A percentile compares a stretch with the other conserved stretches of the same genome.
phyloP scores from a whole-genome alignment of 2,888 invertebrate genomes.

The Eudasyphora cyanicolor region DNA sequence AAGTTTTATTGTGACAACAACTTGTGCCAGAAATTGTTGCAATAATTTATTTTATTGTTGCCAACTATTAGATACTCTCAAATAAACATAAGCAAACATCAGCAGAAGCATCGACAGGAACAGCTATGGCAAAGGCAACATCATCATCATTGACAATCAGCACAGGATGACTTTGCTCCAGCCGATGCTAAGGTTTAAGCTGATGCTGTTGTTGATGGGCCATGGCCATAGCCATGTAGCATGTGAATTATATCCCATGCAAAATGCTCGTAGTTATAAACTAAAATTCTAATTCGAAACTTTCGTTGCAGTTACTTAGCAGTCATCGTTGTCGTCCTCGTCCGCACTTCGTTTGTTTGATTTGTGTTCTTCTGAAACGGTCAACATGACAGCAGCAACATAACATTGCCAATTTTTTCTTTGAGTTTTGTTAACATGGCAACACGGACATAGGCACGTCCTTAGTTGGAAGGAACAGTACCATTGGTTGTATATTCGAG shows the following conservation, averaged over 20 bases:
- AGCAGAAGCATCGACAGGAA: constrained; percentile 36
- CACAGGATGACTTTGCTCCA: constrained; percentile 28
- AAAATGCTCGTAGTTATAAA: constrained; percentile 27
- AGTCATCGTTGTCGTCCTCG: too few species aligned
- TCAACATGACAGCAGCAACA: constrained; percentile 60
- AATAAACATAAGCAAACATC: constrained; percentile 61
- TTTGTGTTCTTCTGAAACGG: constrained; percentile 61
- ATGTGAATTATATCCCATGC: constrained; percentile 29
- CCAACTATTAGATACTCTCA: constrained; percentile 64
- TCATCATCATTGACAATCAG: background rate
- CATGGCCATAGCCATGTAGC: background rate
- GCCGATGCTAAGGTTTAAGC: background rate
- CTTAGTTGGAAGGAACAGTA: background rate
- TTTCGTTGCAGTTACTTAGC: constrained; percentile 45
- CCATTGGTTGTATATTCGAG: background rate
- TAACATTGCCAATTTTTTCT: constrained; percentile 18
- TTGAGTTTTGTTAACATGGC: background rate
- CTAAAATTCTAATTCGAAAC: constrained; percentile 33
- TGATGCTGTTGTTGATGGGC: constrained; percentile 1
- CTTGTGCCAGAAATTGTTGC: constrained; percentile 64
- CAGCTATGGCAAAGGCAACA: constrained; percentile 11
- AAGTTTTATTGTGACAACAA: constrained; percentile 65
- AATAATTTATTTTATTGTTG: constrained; percentile 65
- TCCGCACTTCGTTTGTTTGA: constrained; percentile 49
- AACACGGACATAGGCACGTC: background rate